Evolutionary conservation across 2,888 invertebrate species (phyloP).

Genomic region (Lasioglossum marginatum): DNA sequence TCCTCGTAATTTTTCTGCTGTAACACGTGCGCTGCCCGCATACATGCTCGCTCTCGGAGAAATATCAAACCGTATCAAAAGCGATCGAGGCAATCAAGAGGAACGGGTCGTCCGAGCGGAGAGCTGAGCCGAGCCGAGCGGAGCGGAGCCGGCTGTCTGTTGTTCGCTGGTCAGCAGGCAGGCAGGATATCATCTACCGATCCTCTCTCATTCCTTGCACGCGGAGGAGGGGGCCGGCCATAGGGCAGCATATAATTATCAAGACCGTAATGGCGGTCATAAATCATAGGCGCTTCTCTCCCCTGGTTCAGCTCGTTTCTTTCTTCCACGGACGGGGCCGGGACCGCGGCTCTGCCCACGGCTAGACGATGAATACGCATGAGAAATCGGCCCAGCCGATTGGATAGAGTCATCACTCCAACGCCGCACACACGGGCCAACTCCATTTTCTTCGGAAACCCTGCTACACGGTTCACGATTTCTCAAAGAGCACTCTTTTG

Average conservation of each 20-base stretch:
- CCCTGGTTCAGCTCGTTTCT: constrained; percentile 68
- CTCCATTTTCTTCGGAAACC: constrained; percentile 67
- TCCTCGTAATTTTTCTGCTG: constrained; percentile 46
- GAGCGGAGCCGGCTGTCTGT: constrained; percentile 43
- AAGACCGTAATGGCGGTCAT: constrained; percentile 83
- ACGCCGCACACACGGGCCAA: constrained; percentile 48
- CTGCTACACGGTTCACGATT: neutral
- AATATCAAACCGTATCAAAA: constrained; percentile 71
- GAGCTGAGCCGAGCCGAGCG: constrained; percentile 39
- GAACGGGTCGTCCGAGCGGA: constrained; percentile 63
- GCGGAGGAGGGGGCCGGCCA: constrained; percentile 80
- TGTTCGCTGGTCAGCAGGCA: constrained; percentile 60
- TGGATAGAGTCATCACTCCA: constrained; percentile 82
- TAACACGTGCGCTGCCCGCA: constrained; percentile 42
- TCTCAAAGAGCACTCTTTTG: neutral
- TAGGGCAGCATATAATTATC: constrained; percentile 84
- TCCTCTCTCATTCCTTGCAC: constrained; percentile 73
- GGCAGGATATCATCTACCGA: constrained; percentile 82
- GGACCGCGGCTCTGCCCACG: constrained; percentile 77
- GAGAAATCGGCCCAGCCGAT: constrained; percentile 82
- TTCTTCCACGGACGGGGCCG: constrained; percentile 68
- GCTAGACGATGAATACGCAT: constrained; percentile 79
- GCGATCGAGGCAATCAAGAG: constrained; percentile 76
- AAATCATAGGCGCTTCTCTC: constrained; percentile 85
- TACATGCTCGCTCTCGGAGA: constrained; percentile 1